A percentile compares a stretch with the other conserved stretches of the same genome.
Conservation (phyloP, 2,113 vertebrate species). For the Misgurnus mizolepis region DNA sequence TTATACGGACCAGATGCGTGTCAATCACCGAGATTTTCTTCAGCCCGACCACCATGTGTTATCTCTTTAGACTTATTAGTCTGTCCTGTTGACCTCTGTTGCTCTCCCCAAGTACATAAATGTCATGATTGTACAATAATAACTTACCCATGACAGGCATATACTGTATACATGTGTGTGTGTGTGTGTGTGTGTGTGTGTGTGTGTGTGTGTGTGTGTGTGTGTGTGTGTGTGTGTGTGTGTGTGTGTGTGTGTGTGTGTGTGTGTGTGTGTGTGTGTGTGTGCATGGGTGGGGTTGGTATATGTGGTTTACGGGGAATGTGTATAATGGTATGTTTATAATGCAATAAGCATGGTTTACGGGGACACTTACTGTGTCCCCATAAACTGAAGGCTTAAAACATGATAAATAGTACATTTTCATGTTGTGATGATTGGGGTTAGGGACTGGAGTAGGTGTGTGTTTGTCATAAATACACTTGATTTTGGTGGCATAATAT, state of each 20-base stretch:
- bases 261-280: constrained; percentile 2
- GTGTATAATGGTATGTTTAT: too few species aligned
- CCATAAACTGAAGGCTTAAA: too few species aligned
- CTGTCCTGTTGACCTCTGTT: not conserved
- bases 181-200: not conserved
- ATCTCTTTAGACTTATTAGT: not conserved
- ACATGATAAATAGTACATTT: too few species aligned
- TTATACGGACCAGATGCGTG: not conserved
- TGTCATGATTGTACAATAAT: not conserved
- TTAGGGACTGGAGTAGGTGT: too few species aligned
- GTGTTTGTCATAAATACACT: too few species aligned
- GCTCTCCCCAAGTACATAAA: not conserved
- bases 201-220: not conserved
- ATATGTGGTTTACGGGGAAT: too few species aligned
- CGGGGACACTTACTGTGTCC: too few species aligned
- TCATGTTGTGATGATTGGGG: too few species aligned
- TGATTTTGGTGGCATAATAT: too few species aligned
- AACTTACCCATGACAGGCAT: not conserved
- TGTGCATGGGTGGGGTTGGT: not conserved
- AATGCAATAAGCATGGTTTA: too few species aligned
- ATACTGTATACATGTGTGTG: not conserved
- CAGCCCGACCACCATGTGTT: constrained; percentile 1
- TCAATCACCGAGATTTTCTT: not conserved
- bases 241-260: constrained; percentile 7
- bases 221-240: not conserved